Percentiles rank a stretch among this genome's conserved stretches.
Conservation (phyloP, 2,113 vertebrate genomes). For the Nipponia nippon region DNA sequence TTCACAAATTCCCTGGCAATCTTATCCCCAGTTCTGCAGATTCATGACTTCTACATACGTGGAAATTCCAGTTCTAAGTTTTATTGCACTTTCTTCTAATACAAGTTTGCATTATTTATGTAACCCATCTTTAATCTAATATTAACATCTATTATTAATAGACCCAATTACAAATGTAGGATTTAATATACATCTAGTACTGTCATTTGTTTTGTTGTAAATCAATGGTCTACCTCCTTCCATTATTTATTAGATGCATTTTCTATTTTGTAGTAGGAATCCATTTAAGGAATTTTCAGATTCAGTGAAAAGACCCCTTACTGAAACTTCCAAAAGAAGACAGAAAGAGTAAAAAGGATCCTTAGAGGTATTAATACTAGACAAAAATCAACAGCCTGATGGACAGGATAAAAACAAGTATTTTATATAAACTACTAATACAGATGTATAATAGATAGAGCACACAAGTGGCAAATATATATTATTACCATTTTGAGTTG, state of each 20-base stretch:
- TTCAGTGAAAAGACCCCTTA: background rate
- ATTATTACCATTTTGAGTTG: background rate
- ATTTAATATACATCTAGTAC: slow-evolving; percentile 37
- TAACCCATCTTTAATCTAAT: slow-evolving; percentile 1
- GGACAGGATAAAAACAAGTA: background rate
- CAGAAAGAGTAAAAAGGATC: background rate
- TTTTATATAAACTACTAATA: background rate
- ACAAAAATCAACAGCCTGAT: background rate
- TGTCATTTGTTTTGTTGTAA: slow-evolving; percentile 54
- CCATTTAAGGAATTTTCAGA: background rate
- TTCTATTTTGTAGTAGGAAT: slow-evolving; percentile 2
- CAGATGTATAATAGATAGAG: background rate
- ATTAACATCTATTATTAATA: slow-evolving; percentile 60
- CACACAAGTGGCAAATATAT: background rate
- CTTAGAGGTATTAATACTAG: background rate
- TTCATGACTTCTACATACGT: background rate
- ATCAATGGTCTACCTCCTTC: background rate
- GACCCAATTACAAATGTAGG: slow-evolving; percentile 19
- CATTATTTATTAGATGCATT: slow-evolving; percentile 54
- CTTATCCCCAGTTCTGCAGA: background rate
- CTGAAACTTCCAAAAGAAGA: background rate
- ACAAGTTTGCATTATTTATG: slow-evolving; percentile 52
- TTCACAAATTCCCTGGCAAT: background rate
- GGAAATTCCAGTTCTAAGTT: background rate
- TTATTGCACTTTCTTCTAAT: slow-evolving; percentile 1